Conservation (phyloP, 2,888 invertebrate genomes). For the Rambutsinella grinnellia region DNA sequence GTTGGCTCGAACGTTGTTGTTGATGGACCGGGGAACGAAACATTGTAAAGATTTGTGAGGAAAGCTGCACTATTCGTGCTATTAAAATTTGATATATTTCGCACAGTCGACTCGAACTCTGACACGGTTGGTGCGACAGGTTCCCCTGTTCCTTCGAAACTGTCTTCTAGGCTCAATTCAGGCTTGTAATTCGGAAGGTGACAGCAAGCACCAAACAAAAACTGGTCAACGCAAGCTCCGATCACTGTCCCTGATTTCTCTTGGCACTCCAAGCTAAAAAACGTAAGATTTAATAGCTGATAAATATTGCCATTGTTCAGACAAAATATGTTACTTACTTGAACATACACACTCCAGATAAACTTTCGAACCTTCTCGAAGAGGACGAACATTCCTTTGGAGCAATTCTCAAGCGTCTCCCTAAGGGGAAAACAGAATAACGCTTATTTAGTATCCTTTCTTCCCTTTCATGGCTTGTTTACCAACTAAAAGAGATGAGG, state of each 20-base stretch:
- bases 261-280: slow-evolving; percentile 87
- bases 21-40: slow-evolving; percentile 38
- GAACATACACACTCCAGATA: slow-evolving; percentile 90
- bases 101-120: not conserved
- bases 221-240: slow-evolving; percentile 92
- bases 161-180: not conserved
- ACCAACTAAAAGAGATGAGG: too few species aligned
- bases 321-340: too few species aligned
- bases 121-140: not conserved
- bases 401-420: slow-evolving; percentile 62
- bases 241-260: slow-evolving; percentile 85
- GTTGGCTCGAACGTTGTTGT: slow-evolving; percentile 36
- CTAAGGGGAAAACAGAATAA: too few species aligned
- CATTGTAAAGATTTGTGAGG: slow-evolving; percentile 40
- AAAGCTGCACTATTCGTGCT: slow-evolving; percentile 18
- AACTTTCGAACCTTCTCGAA: slow-evolving; percentile 53
- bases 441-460: too few species aligned
- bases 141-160: not conserved
- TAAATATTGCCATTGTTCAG: too few species aligned
- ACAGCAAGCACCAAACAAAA: slow-evolving; percentile 93
- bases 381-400: slow-evolving; percentile 64
- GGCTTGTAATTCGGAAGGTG: slow-evolving; percentile 69
- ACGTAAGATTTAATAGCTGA: too few species aligned
- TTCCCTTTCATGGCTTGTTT: too few species aligned
- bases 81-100: not conserved